phyloP scores from a whole-genome alignment of 2,888 invertebrate genomes.

The Ditula angustiorana region DNA sequence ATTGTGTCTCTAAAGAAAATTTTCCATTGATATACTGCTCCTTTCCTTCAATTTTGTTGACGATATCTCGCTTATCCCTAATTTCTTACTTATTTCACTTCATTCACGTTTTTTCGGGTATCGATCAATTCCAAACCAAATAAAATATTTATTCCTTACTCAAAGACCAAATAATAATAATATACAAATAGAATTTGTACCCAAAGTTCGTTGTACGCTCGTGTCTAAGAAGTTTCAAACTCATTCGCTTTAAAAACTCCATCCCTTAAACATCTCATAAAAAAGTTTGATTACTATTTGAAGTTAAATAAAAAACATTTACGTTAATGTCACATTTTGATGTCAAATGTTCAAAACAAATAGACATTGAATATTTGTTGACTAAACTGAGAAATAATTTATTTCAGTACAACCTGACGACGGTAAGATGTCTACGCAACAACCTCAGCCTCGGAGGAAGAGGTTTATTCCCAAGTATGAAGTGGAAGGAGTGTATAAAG shows the following conservation, averaged over 20 bases:
- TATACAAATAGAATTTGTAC: too few relatives aligned
- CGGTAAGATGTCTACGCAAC: slow-evolving; percentile 54
- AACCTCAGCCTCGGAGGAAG: slow-evolving; percentile 68
- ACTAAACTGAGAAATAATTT: slow-evolving; percentile 24
- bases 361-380: not conserved
- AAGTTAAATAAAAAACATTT: not conserved
- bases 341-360: slow-evolving; percentile 16
- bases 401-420: slow-evolving; percentile 57
- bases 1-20: too few relatives aligned
- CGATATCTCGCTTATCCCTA: too few relatives aligned
- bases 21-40: too few relatives aligned
- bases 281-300: slow-evolving; percentile 1
- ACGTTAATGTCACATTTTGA: slow-evolving; percentile 10
- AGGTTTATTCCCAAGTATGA: slow-evolving; percentile 80
- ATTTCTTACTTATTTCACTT: too few relatives aligned
- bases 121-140: too few relatives aligned
- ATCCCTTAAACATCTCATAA: not conserved
- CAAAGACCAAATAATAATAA: too few relatives aligned
- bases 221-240: slow-evolving; percentile 8
- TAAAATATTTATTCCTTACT: too few relatives aligned
- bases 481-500: slow-evolving; percentile 83
- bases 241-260: not conserved
- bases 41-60: too few relatives aligned
- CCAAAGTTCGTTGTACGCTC: not conserved
- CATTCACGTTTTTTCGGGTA: too few relatives aligned